Percentiles rank a stretch among this genome's conserved stretches.
Evolutionary conservation across 1,140 invertebrate species (phyloP).

Genomic region (Euwallacea similis): DNA sequence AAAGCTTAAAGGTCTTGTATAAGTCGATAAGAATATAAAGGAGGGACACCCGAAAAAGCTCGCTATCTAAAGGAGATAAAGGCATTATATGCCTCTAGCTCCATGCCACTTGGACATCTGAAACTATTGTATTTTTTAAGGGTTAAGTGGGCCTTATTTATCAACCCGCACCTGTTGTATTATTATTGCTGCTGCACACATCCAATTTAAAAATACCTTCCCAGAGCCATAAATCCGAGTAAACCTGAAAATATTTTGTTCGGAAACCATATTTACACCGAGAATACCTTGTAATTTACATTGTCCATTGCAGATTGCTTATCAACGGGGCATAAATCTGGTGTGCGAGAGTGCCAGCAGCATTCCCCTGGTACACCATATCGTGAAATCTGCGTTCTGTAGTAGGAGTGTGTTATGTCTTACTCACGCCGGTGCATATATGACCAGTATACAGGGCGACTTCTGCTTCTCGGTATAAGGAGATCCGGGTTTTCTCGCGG

Average conservation of each 20-base stretch:
- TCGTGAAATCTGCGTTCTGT: conserved; percentile 37
- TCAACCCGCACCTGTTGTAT: too few species aligned
- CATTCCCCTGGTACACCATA: conserved; percentile 27
- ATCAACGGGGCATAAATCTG: conserved; percentile 27
- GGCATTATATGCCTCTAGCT: neutral
- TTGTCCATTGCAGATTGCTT: conserved; percentile 36
- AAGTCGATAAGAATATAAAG: conserved; percentile 28
- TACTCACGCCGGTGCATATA: conserved; percentile 29
- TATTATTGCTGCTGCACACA: neutral
- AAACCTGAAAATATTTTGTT: conserved; percentile 34
- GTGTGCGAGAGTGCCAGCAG: conserved; percentile 7
- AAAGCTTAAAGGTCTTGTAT: conserved; percentile 26
- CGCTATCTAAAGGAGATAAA: neutral
- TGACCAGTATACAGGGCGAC: conserved; percentile 18
- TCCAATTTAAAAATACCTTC: conserved; percentile 30
- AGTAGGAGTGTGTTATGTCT: conserved; percentile 36
- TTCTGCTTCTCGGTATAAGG: neutral
- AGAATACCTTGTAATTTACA: conserved; percentile 36
- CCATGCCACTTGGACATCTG: neutral
- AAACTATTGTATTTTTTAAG: neutral
- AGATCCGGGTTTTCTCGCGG: neutral
- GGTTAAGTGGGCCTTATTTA: neutral
- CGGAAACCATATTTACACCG: conserved; percentile 33
- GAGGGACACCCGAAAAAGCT: conserved; percentile 5
- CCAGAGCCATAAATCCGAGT: conserved; percentile 12